Conservation (phyloP, 2,797 vertebrate genomes). For the Moxostoma hubbsi region DNA sequence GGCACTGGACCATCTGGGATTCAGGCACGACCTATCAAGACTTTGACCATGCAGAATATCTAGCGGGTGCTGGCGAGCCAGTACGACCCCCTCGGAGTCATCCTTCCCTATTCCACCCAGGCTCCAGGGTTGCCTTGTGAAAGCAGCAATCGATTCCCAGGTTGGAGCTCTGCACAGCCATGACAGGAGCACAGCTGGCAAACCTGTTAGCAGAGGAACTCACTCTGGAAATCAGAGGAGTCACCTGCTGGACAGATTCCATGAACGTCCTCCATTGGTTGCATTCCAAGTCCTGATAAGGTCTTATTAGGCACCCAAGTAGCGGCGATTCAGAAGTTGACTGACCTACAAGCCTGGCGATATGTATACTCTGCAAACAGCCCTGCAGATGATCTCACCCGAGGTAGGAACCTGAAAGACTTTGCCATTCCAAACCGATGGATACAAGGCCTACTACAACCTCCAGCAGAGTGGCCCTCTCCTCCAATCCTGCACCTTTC, state of each 20-base stretch:
- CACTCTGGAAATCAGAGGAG: neutral
- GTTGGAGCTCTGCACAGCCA: neutral
- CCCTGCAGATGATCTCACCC: neutral
- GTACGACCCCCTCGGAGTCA: conserved; percentile 41
- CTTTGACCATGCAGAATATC: too few species aligned
- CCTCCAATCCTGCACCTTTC: neutral
- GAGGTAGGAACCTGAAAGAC: neutral
- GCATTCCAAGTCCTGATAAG: neutral
- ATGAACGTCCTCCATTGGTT: conserved; percentile 12
- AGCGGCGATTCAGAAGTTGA: neutral
- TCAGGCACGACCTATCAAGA: too few species aligned
- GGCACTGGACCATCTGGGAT: too few species aligned
- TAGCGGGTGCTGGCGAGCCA: neutral
- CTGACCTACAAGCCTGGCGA: neutral
- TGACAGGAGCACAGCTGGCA: neutral
- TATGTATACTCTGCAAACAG: neutral
- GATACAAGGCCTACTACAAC: neutral
- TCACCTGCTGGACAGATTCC: conserved; percentile 1
- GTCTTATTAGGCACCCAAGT: neutral
- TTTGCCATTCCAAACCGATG: neutral
- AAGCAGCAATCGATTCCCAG: neutral
- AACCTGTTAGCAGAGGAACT: neutral
- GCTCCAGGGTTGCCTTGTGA: neutral
- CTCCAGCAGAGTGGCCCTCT: neutral
- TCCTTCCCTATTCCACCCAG: conserved; percentile 29